Percentiles rank a stretch among this genome's conserved stretches.
Conservation (phyloP, 2,888 invertebrate genomes). For the Rhyacophila evoluta region DNA sequence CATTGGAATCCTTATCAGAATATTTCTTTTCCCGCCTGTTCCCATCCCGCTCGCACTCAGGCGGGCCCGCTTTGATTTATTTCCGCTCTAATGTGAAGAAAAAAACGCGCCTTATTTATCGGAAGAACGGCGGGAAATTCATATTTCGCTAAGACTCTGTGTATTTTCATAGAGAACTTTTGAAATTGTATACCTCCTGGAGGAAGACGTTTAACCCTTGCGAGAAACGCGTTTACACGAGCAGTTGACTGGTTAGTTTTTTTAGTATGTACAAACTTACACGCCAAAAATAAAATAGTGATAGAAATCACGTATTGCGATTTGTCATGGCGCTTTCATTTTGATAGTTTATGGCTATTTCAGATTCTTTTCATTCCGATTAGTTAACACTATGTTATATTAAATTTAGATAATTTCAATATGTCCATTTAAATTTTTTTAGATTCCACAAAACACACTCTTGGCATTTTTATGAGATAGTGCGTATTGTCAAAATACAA, state of each 20-base stretch:
- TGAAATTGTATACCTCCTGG: neutral
- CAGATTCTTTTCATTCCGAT: too few relatives aligned
- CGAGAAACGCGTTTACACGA: neutral
- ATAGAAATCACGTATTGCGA: too few relatives aligned
- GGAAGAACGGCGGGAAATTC: slow-evolving; percentile 25
- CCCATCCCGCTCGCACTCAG: neutral
- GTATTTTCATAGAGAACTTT: neutral
- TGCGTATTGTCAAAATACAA: too few relatives aligned
- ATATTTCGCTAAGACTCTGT: neutral
- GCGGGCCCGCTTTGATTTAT: slow-evolving; percentile 5
- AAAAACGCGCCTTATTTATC: slow-evolving; percentile 8
- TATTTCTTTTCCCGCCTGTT: neutral
- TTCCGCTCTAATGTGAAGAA: neutral
- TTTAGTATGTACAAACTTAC: too few relatives aligned
- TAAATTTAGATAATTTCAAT: too few relatives aligned
- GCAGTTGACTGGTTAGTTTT: neutral
- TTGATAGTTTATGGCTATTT: too few relatives aligned
- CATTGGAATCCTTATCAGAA: slow-evolving; percentile 30
- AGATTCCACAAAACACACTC: too few relatives aligned
- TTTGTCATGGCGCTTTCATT: too few relatives aligned
- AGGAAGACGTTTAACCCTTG: neutral
- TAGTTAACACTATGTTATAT: too few relatives aligned
- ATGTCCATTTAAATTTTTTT: too few relatives aligned
- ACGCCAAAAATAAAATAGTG: too few relatives aligned
- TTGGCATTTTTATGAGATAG: too few relatives aligned